Evolutionary conservation across 2,888 invertebrate genomes (phyloP).

Genomic region (Synanthedon vespiformis): DNA sequence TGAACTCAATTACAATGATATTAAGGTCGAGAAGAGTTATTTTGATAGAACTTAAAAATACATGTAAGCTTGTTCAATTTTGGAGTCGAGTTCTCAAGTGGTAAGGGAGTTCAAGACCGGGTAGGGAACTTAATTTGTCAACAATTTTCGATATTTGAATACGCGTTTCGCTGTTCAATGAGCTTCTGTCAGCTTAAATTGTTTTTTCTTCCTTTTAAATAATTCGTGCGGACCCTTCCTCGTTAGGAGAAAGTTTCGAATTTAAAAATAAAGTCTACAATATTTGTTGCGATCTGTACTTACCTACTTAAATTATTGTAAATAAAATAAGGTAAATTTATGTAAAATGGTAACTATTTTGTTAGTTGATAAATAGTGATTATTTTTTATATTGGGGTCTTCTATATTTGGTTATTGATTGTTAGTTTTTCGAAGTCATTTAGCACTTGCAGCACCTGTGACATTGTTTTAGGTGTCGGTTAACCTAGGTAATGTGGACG

Average conservation of each 20-base stretch:
- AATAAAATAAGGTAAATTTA: no score
- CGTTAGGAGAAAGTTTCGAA: conserved; percentile 10
- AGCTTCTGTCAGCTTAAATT: conserved; percentile 67
- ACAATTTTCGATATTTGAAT: conserved; percentile 71
- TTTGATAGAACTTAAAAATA: conserved; percentile 1
- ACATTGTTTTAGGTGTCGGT: no score
- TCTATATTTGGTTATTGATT: no score
- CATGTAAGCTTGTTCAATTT: conserved; percentile 46
- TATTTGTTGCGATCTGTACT: no score
- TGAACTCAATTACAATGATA: conserved; percentile 11
- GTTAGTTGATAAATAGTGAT: no score
- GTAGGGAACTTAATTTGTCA: conserved; percentile 69
- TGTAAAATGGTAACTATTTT: no score
- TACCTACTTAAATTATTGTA: no score
- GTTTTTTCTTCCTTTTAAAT: conserved; percentile 54
- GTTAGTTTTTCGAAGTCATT: no score
- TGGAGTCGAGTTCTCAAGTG: conserved; percentile 60
- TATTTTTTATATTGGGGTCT: no score
- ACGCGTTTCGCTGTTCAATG: conserved; percentile 64
- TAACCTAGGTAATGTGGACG: no score
- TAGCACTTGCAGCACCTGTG: no score
- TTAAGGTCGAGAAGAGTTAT: conserved; percentile 10
- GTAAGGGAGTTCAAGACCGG: conserved; percentile 58
- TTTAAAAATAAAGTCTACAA: no score
- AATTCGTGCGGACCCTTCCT: conserved; percentile 27